Evolutionary conservation across 2,888 invertebrate species (phyloP), one percentile per base, ranked within the genome.

Genomic region (Eudasyphora cyanicolor): DNA sequence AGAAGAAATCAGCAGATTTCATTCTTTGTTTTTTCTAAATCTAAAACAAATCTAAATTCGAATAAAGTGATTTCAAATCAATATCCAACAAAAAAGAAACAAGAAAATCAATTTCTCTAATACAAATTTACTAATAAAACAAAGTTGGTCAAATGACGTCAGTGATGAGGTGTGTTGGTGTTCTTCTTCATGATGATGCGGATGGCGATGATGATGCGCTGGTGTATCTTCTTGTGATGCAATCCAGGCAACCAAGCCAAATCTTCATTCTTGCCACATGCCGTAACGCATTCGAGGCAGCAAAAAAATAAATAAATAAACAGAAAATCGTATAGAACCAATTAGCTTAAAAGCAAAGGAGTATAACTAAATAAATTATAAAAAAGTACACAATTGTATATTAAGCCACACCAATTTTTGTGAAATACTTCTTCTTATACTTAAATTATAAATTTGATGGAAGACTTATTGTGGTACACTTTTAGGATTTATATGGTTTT

Each of bases 61-160:
- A 17, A 32, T 21, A 17, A 38, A 38, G 7, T 64, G 19, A 38
- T 75, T 62, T 38, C 29, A 75, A 29, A 24, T n/a, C n/a, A n/a
- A n/a, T n/a, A n/a, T n/a, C n/a, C n/a, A n/a, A 38, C 12, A 69
- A 81, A 7, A 38, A 76, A 21, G n/a, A n/a, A n/a, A 35, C 70
- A 4, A 45, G 10, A 12, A n/a, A n/a, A 38, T 14, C 12, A 38
- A 5, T 10, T 38, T 1, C 67, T 17, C 6, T 38, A 73, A 75
- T 49, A 6, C 3, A n/a, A 27, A 27, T 10, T 21, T 17, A 64
- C 64, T 21, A 10, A 29, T 21, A 42, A 10, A 42, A 67, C 67
- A 67, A 67, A 67, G 67, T 76, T 35, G 29, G 51, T 32, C 17
- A 71, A 54, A 76, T 84, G 81, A 81, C 81, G 84, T 84, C 84